phyloP scores from a whole-genome alignment of 1,140 invertebrate genomes.

The Cydia strobilella region DNA sequence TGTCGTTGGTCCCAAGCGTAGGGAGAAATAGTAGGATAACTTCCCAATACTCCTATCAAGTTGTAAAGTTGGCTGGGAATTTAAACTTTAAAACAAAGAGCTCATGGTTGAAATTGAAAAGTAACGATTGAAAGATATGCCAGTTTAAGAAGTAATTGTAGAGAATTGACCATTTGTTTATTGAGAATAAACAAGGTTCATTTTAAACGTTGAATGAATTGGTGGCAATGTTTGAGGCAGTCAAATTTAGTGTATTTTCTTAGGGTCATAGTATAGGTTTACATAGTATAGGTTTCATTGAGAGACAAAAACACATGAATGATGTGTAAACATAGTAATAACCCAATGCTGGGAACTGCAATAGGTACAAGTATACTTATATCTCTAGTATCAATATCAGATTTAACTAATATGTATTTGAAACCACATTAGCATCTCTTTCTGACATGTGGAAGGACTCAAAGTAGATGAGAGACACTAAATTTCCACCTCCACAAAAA shows the following conservation, averaged over 20 bases:
- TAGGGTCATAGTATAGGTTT: conserved; percentile 14
- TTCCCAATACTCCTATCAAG: background rate
- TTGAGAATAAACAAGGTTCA: conserved; percentile 10
- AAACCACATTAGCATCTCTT: too few species aligned
- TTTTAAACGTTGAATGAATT: conserved; percentile 4
- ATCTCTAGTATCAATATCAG: background rate
- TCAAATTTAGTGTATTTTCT: conserved; percentile 6
- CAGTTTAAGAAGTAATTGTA: background rate
- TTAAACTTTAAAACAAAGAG: background rate
- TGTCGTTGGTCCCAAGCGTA: conserved; percentile 33
- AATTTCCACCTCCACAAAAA: background rate
- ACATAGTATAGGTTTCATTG: background rate
- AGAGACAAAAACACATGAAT: background rate
- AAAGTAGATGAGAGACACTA: too few species aligned
- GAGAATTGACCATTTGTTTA: background rate
- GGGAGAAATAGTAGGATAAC: background rate
- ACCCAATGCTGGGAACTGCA: too few species aligned
- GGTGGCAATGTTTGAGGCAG: conserved; percentile 4
- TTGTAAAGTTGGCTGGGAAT: background rate
- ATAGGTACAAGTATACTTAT: too few species aligned
- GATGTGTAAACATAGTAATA: background rate
- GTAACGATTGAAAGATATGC: background rate
- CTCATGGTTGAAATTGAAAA: background rate
- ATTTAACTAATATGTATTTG: background rate
- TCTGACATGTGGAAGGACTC: too few species aligned